Evolutionary conservation across 2,113 vertebrate genomes (phyloP).

Genomic region (Poecile atricapillus): DNA sequence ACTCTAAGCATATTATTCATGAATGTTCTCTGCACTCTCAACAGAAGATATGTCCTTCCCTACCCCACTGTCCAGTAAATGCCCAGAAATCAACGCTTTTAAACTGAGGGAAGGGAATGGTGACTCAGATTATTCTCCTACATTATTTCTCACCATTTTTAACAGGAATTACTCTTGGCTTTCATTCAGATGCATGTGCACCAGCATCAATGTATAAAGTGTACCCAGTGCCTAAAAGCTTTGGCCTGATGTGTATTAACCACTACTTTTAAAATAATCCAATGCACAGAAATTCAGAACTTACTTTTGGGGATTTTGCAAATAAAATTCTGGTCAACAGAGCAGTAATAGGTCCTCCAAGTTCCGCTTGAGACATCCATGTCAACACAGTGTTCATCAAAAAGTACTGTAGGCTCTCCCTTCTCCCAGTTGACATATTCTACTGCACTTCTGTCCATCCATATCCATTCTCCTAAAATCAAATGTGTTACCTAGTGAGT

Average conservation of each 20-base stretch:
- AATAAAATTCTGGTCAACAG: conserved; percentile 78
- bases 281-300: background rate
- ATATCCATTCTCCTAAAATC: conserved; percentile 79
- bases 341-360: conserved; percentile 82
- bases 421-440: conserved; percentile 90
- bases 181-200: background rate
- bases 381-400: conserved; percentile 75
- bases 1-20: background rate
- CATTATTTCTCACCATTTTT: background rate
- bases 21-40: background rate
- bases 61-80: background rate
- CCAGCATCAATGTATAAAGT: background rate
- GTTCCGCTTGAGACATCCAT: conserved; percentile 73
- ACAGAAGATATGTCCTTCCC: background rate
- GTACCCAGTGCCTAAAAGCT: background rate
- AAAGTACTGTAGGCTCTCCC: conserved; percentile 59
- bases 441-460: conserved; percentile 81
- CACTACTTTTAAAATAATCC: background rate
- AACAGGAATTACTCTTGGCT: background rate
- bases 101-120: background rate
- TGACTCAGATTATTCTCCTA: background rate
- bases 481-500: background rate
- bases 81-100: background rate
- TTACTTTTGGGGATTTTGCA: conserved; percentile 93
- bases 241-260: background rate